Evolutionary conservation across 2,888 invertebrate species (phyloP).

Genomic region (Corbicula japonica): DNA sequence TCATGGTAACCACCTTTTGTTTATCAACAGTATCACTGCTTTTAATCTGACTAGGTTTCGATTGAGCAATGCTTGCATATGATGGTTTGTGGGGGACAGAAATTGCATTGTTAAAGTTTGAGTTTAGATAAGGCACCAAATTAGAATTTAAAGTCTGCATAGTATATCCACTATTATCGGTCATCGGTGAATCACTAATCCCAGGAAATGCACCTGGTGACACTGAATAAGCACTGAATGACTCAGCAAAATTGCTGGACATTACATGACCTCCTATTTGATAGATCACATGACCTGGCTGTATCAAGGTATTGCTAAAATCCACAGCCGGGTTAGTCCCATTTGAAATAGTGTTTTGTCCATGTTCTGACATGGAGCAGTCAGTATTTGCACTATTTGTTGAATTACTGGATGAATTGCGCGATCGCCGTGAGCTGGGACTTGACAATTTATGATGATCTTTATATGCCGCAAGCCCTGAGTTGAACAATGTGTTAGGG

Average conservation of each 20-base stretch:
- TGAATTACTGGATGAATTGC: not conserved
- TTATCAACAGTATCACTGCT: too few species aligned
- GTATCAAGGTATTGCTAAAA: conserved; percentile 15
- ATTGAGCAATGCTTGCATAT: conserved; percentile 74
- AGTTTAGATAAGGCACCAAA: conserved; percentile 40
- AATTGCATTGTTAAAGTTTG: conserved; percentile 9
- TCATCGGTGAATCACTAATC: too few species aligned
- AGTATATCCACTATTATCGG: too few species aligned
- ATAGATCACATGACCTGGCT: conserved; percentile 20
- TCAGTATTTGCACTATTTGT: not conserved
- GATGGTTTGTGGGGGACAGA: conserved; percentile 46
- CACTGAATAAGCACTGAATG: conserved; percentile 18
- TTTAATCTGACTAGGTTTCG: conserved; percentile 63
- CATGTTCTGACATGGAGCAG: conserved; percentile 70
- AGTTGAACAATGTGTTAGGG: conserved; percentile 78
- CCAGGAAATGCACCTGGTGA: conserved; percentile 20
- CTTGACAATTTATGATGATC: conserved; percentile 15
- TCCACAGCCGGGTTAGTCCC: conserved; percentile 58
- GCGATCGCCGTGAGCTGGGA: not conserved
- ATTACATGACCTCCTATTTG: conserved; percentile 33
- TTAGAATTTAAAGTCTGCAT: too few species aligned
- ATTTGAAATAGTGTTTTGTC: conserved; percentile 78
- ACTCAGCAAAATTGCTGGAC: not conserved
- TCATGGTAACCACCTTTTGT: conserved; percentile 29
- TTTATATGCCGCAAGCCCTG: conserved; percentile 31